Base-by-base conservation (phyloP, 2,113 vertebrate species). In the Mola mola region DNA sequence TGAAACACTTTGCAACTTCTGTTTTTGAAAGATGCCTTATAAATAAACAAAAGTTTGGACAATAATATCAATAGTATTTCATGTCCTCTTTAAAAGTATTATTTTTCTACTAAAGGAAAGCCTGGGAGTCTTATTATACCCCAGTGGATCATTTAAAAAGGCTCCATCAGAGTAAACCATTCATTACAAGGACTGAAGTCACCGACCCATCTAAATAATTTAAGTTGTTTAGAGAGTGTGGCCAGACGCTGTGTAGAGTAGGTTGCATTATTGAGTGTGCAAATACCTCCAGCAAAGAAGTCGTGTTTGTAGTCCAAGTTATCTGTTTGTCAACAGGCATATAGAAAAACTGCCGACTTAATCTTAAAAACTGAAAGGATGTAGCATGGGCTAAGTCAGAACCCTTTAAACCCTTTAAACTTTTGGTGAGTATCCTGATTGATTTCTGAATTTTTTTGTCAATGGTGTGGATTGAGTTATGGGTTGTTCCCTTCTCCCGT, bases 171-270 rank as follows among this genome's bases (percentile, higher is more conserved):
- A 74, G 43, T 69, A 48, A 72, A 84, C 59, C 4, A n/a, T 33
- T 72, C 57, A 47, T 65, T 78, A 41, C 34, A 58, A 53, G 50
- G 64, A 58, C 1, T 2, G 36, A 47, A 38, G 22, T 63, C 73
- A 1, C 66, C 60, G 71, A 79, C 63, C 71, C 2, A 25, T 43
- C 24, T 81, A 31, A 85, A 81, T 87, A 81, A 87, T 82, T 63
- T 25, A 85, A 55, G 46, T 8, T 11, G 12, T 55, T 29, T 47
- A 15, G 44, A 65, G 28, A 57, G 42, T 60, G 34, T 53, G 20
- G 55, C 37, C 19, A 28, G 33, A 36, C 25, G 1, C 20, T 6
- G 20, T 38, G 29, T 44, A 29, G 37, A 55, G n/a, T 16, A 16
- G 33, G 26, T 52, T 62, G 65, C 44, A 44, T 83, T 60, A 73